Percentiles rank a stretch among this genome's conserved stretches.
Conservation (phyloP, 1,140 invertebrate genomes). For the Solen grandis region DNA sequence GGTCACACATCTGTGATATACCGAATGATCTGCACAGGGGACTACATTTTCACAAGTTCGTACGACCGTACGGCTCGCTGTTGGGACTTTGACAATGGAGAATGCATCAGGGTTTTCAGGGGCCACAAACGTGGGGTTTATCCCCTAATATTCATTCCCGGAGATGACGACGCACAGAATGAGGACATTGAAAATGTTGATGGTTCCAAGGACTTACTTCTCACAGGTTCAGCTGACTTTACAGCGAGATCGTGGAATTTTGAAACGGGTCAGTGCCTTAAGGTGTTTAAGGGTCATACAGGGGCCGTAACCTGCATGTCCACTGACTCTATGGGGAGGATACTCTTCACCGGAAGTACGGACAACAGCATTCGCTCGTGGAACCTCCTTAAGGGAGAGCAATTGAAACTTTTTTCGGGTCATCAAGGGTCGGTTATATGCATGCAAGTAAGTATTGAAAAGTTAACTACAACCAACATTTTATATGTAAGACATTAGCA, state of each 20-base stretch:
- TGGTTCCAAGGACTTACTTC: conserved; percentile 79
- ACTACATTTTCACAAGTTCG: conserved; percentile 83
- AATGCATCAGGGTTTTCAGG: conserved; percentile 80
- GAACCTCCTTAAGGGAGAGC: conserved; percentile 81
- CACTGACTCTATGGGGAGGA: conserved; percentile 78
- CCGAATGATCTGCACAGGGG: conserved; percentile 82
- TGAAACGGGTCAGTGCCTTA: conserved; percentile 80
- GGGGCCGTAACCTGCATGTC: conserved; percentile 82
- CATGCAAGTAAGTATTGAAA: conserved; percentile 78
- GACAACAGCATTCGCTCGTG: conserved; percentile 82
- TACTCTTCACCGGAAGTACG: conserved; percentile 82
- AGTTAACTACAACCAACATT: too few relatives aligned
- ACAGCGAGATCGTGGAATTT: conserved; percentile 82
- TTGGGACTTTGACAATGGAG: conserved; percentile 83
- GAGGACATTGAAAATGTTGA: conserved; percentile 71
- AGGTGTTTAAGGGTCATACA: conserved; percentile 81
- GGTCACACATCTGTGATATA: conserved; percentile 83
- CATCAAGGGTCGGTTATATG: conserved; percentile 83
- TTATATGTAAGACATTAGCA: not conserved
- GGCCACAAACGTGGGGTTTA: conserved; percentile 83
- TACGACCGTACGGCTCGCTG: conserved; percentile 83
- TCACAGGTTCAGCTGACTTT: conserved; percentile 83
- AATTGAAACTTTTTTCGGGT: conserved; percentile 81
- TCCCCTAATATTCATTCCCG: conserved; percentile 82
- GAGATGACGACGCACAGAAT: conserved; percentile 71